Evolutionary conservation across 2,888 invertebrate species (phyloP), one percentile per base, ranked within the genome.

Genomic region (Dasypogon diadema): DNA sequence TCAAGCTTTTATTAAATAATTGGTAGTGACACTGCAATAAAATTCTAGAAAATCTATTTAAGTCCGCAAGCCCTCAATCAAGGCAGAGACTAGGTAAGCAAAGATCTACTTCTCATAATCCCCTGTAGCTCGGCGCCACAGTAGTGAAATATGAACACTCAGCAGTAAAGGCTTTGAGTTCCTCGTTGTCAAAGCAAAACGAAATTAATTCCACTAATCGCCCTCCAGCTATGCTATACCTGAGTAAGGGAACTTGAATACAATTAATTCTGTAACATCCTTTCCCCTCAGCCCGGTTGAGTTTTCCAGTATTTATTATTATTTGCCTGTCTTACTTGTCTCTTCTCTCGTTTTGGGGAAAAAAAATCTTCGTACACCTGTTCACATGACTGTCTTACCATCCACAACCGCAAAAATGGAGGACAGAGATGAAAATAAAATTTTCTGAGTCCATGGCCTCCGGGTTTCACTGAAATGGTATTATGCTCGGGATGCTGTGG

Each of bases 121-220:
- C 48, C 48, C 48, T 65, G 65, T 65, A 26, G 65, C 65, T 22
- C 14, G 26, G n/a, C 22, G 22, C 46, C 48, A 18, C 48, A 65
- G 26, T 22, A 65, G 65, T 65, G 46, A 65, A 65, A 65, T 65
- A 65, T 65, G 65, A 65, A 65, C 48, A 46, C 65, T 65, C 65
- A 65, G 48, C 65, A 48, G 37, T 42, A 26, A 22, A 42, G 46
- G 65, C 65, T 72, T 72, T 72, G 37, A 55, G 34, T 21, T 54
- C 21, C 21, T 51, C 2, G 34, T 55, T 54, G 55, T 68, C 73
- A 58, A 73, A 73, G 56, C 24, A 73, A 58, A 58, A 73, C 46
- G 46, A 58, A 73, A 73, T 73, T 73, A 73, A 73, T 73, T 73
- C 26, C 26, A 73, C 73, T 73, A 73, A 73, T 58, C 73, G 58